Base-by-base conservation (phyloP, 1,140 invertebrate species). In the Arion vulgaris region DNA sequence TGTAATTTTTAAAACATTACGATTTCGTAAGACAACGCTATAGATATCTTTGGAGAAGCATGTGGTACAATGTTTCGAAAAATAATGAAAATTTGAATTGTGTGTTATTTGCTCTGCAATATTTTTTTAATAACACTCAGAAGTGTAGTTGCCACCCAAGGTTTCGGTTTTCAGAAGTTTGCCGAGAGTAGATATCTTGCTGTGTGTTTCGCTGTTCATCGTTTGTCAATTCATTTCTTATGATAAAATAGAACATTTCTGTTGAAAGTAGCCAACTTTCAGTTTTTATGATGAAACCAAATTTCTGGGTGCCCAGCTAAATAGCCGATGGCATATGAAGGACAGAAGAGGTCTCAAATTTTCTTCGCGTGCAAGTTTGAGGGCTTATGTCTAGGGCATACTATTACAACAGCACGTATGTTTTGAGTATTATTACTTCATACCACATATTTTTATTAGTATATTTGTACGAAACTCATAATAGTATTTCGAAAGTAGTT, bases 61-160 rank as follows among this genome's bases (percentile, higher is more conserved):
- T 15, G 15, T 45, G 15, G 5, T 5, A 45, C 15, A 15, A 45
- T 7, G 41, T 45, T 15, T 7, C 41, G 9, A 57, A 57, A 15
- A 57, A 57, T 19, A 23, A 11, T 57, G 19, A 57, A 5, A 23
- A 2, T 57, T 57, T 57, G 53, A 57, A n/a, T n/a, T n/a, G 53
- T 57, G 19, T 23, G 19, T 5, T 57, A 57, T 57, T 57, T 15
- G 17, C 4, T 57, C 17, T n/a, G 53, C 23, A 23, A 9, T 23
- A 57, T 23, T 57, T 57, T 49, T 57, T 19, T 57, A 57, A n/a
- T 57, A n/a, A 57, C 53, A 19, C 17, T 19, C 53, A 57, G 28
- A 66, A 66, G 62, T 32, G 62, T 66, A 66, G 62, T 66, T 66
- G 62, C 62, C 62, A 66, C 62, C n/a, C n/a, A 66, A 17, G 62